Base-by-base conservation (phyloP, 2,113 vertebrate species). In the Misgurnus mizolepis region DNA sequence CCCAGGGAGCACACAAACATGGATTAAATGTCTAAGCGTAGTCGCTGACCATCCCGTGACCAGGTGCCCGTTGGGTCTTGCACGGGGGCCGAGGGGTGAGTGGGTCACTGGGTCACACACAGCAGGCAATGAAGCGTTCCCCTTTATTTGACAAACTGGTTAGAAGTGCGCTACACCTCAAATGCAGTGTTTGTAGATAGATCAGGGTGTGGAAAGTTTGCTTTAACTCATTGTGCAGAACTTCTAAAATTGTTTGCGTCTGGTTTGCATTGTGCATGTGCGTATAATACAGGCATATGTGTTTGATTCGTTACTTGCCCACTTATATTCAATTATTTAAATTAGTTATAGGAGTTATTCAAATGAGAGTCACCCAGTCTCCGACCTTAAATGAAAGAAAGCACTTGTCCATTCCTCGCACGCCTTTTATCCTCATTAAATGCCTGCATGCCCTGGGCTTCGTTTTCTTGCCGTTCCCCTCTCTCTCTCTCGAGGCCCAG, bases 81-180 rank as follows among this genome's bases (percentile, higher is more conserved):
- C 55, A 8, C n/a, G 14, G 55, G n/a, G n/a, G 5, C 18, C 14
- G 39, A 58, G 43, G 53, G 4, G 55, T 73, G 34, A n/a, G 12
- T 39, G 80, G 86, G 87, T 88, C 84, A 86, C 58, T 53, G 27
- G 81, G 84, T 86, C 86, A 76, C 47, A 22, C 17, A 5, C 39
- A 39, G 66, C 12, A 64, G 75, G 15, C 71, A 82, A 69, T 69
- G 68, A 72, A 41, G 55, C 77, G 79, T 83, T 81, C 76, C 58
- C 55, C 75, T 79, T 75, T 81, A 81, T 73, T 83, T 85, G 61
- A 15, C 61, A 83, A 58, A 70, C 78, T 66, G 78, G 15, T 76
- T 18, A 18, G 60, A 80, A 67, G 41, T 11, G 3, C 0, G 67
- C 69, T 76, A 47, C 22, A 61, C 47, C 22, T 61, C 22, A 65